phyloP scores from a whole-genome alignment of 2,888 invertebrate genomes.

The Orchesella flavescens region DNA sequence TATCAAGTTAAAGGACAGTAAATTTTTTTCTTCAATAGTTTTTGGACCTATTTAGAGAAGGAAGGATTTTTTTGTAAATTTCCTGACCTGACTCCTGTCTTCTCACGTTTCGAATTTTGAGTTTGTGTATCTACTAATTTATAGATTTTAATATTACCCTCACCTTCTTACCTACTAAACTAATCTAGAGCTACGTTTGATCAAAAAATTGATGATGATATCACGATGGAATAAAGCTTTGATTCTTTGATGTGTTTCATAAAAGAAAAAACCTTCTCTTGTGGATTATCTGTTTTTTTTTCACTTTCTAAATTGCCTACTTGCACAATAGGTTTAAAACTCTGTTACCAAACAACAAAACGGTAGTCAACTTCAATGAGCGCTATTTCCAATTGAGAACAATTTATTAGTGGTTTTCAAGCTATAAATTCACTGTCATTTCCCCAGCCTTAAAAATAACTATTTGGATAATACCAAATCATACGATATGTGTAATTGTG shows the following conservation, averaged over 20 bases:
- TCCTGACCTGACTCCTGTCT: not conserved
- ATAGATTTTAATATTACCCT: not conserved
- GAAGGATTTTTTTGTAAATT: conserved; percentile 14
- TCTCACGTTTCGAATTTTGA: too few species aligned
- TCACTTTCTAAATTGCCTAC: too few species aligned
- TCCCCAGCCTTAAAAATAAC: not conserved
- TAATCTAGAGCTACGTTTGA: not conserved
- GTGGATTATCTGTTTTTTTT: too few species aligned
- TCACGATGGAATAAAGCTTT: conserved; percentile 20
- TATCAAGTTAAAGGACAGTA: too few species aligned
- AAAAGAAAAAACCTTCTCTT: not conserved
- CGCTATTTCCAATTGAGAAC: not conserved
- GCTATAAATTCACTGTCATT: not conserved
- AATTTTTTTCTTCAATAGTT: not conserved
- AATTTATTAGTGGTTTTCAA: not conserved
- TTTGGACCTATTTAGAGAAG: conserved; percentile 17
- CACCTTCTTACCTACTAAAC: not conserved
- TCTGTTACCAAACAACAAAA: not conserved
- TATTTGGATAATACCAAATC: not conserved
- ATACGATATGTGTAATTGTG: conserved; percentile 8
- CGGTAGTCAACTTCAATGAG: not conserved
- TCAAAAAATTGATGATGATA: not conserved
- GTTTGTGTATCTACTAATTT: not conserved
- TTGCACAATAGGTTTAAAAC: too few species aligned
- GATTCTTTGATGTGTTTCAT: conserved; percentile 15